Conservation (phyloP, 2,797 vertebrate genomes). For the Karalla daura region DNA sequence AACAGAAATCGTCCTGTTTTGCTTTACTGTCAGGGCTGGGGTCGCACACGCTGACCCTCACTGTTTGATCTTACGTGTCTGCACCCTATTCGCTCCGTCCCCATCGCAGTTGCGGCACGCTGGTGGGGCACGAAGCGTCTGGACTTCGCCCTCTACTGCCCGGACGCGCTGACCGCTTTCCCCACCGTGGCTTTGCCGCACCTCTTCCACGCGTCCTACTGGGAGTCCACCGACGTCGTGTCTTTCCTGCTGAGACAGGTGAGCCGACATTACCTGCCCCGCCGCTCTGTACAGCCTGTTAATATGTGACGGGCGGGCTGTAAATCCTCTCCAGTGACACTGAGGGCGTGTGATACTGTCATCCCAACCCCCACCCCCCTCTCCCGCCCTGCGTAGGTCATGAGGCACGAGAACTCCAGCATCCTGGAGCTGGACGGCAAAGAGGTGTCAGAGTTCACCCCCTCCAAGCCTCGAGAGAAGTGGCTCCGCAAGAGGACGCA, state of each 20-base stretch:
- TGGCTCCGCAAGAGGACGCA: slow-evolving; percentile 98
- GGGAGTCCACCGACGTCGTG: slow-evolving; percentile 97
- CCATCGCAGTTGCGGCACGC: slow-evolving; percentile 76
- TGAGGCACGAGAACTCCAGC: slow-evolving; percentile 95
- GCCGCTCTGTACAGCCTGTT: neutral
- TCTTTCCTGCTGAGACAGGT: slow-evolving; percentile 98
- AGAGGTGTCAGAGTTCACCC: slow-evolving; percentile 96
- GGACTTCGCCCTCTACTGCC: slow-evolving; percentile 98
- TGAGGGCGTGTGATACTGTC: slow-evolving; percentile 52
- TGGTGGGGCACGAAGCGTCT: slow-evolving; percentile 99
- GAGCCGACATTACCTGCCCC: slow-evolving; percentile 24
- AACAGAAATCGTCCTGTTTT: slow-evolving; percentile 25
- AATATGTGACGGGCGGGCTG: neutral
- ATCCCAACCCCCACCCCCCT: no score
- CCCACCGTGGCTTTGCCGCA: slow-evolving; percentile 96
- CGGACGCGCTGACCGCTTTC: slow-evolving; percentile 95
- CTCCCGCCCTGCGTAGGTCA: no score
- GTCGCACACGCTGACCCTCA: slow-evolving; percentile 10
- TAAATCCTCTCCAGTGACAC: neutral
- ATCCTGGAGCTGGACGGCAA: slow-evolving; percentile 96
- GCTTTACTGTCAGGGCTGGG: slow-evolving; percentile 46
- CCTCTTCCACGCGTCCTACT: slow-evolving; percentile 98
- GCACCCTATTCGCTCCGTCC: slow-evolving; percentile 41
- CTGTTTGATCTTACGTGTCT: slow-evolving; percentile 37
- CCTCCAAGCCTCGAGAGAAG: slow-evolving; percentile 97